Evolutionary conservation across 1,140 invertebrate genomes (phyloP), one percentile per base, ranked within the genome.

Genomic region (Drosophila prosaltans): DNA sequence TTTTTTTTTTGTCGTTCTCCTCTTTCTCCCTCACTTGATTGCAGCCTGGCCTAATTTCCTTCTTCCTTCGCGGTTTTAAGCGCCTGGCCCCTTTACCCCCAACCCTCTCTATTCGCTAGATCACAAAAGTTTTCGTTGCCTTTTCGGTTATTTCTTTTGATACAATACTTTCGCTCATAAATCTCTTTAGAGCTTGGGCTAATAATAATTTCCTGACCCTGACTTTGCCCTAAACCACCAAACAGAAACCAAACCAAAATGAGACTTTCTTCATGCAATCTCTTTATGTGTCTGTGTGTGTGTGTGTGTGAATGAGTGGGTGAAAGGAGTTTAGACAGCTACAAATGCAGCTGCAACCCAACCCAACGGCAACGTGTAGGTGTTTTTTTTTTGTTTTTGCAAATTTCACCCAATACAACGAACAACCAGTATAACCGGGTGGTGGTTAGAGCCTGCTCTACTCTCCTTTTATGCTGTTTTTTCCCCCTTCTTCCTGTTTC

Each of bases 241-340:
- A 32, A 32, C 57, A 59, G 36, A 39, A 24, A 40, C 28, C 57
- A 40, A 59, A 59, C 45, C 24, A 26, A 51, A 51, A 51, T 51
- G 45, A 51, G 45, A 39, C 57, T 59, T 59, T 59, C 57, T 59
- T 59, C 32, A 39, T 24, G 32, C 16, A 51, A 39, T 59, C 32
- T 59, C 32, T 36, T 2, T 30, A 4, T 4, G 54, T 6, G 54
- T 36, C 3, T 30, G n/a, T 58, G 55, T 30, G 57, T 59, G 16
- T 59, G 28, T 58, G 55, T 58, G 30, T 21, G 55, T 58, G 32
- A 36, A 7, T 59, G 57, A 59, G 57, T 59, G 57, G 57, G 57
- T 59, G 57, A 59, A 59, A 59, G 57, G 57, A 59, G 57, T 59
- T 59, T 59, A 59, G 57, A 40, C 57, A 59, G 57, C 57, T 59